These are phyloP conservation scores for Phalacrocorax carbo DNA, from an alignment of 2,113 vertebrate genomes.

Conservation along the genomic window DNA sequence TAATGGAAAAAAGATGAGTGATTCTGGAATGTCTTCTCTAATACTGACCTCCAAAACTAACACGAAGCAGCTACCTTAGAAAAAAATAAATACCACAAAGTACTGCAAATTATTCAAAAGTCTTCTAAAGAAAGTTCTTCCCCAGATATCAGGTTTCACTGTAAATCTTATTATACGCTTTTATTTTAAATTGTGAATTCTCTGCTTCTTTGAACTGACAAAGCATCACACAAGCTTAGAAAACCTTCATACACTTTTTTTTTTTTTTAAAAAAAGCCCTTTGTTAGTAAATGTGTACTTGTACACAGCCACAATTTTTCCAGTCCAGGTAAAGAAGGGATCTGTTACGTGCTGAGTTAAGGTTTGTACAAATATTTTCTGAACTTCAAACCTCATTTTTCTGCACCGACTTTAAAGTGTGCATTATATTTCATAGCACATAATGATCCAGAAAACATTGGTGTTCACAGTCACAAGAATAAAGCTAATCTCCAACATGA, in stretches of 20 bases:
- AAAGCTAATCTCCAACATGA: neutral
- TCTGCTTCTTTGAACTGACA: neutral
- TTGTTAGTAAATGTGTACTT: neutral
- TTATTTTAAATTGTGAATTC: neutral
- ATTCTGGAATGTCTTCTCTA: neutral
- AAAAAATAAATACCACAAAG: neutral
- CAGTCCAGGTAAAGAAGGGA: neutral
- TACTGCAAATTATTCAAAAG: neutral
- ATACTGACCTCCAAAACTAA: neutral
- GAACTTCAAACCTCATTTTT: neutral
- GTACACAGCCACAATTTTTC: neutral
- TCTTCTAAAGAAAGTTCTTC: neutral
- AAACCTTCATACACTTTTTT: neutral
- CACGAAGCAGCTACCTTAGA: neutral
- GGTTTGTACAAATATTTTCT: neutral
- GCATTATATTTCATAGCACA: neutral
- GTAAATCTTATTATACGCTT: neutral
- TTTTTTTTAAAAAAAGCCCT: neutral
- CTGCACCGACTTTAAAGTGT: neutral
- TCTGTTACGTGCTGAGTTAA: neutral
- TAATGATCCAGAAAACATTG: neutral
- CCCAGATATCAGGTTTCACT: neutral
- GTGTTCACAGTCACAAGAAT: neutral
- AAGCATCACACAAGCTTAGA: neutral
- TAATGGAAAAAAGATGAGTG: neutral